Evolutionary conservation across 2,888 invertebrate species (phyloP), one percentile per base, ranked within the genome.

Genomic region (Ecliptopera silaceata): DNA sequence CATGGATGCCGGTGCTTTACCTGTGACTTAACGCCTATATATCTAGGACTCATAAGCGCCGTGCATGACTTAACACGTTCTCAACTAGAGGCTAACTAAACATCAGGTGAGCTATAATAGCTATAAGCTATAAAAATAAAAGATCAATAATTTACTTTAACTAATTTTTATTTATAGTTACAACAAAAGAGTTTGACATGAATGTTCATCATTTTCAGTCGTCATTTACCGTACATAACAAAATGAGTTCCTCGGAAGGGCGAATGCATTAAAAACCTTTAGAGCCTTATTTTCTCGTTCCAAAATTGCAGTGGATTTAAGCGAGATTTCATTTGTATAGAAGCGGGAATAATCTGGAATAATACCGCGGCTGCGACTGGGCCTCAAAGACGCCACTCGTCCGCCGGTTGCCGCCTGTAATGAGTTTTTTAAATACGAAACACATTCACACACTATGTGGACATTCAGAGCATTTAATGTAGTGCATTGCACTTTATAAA

Each of bases 271-370:
- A 82, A 86, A 86, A 85, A 85, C 85, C 81, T 84, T 86, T 80
- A 82, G 80, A 86, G 84, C 84, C 86, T 87, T 88, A 88, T 89
- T 88, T 88, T 77, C 85, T 85, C 85, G 82, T 87, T 86, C 84
- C 87, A 78, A 89, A 90, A 89, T 86, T 89, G 90, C 89, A 88
- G 85, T 86, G 86, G 83, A 80, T 88, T 89, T 89, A 89, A 89
- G 88, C 84, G 88, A 88, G 89, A 88, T 89, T 90, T 91, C 89
- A 88, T 90, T 91, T 90, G 90, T 90, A 89, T 90, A 79, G 86
- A 82, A 87, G 84, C 86, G 77, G 83, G 84, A 77, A 89, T 91
- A 91, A 90, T 89, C 90, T 88, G 87, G 82, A 88, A 90, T 90
- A 89, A 91, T 91, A 85, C 88, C 80, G 85, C 87, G 84, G 83